Conservation (phyloP, 2,888 invertebrate genomes). For the Drosophila pseudotalamancana region DNA sequence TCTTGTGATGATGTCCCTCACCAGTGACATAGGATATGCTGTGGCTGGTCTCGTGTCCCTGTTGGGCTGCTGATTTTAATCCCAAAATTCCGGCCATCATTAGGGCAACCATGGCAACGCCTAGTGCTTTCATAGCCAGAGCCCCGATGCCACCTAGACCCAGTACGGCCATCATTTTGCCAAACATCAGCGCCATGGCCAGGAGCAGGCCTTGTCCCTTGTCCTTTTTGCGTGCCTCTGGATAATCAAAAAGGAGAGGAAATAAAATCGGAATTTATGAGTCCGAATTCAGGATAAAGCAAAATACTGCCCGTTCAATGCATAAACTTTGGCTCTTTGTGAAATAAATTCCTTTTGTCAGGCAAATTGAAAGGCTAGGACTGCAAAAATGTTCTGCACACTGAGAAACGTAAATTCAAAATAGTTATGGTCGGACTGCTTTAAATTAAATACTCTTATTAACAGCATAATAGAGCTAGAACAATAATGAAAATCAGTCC, state of each 20-base stretch:
- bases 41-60: constrained; percentile 84
- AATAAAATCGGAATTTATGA: constrained; percentile 32
- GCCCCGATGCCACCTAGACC: constrained; percentile 91
- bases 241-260: constrained; percentile 9
- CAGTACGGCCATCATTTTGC: constrained; percentile 90
- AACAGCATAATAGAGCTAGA: no score
- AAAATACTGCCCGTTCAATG: constrained; percentile 1
- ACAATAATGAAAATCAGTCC: no score
- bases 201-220: constrained; percentile 87
- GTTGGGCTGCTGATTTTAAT: constrained; percentile 88
- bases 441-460: background rate
- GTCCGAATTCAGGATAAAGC: background rate
- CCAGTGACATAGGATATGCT: constrained; percentile 86
- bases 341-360: background rate
- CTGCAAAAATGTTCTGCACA: background rate
- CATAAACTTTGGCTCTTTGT: background rate
- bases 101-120: constrained; percentile 89
- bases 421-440: no score
- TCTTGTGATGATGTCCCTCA: constrained; percentile 80
- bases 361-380: background rate
- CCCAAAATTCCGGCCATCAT: constrained; percentile 91
- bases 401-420: no score
- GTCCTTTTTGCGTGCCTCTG: constrained; percentile 87
- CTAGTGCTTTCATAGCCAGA: constrained; percentile 91
- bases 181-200: constrained; percentile 89